Percentiles rank a stretch among this genome's conserved stretches.
Evolutionary conservation across 2,113 vertebrate species (phyloP).

Genomic region (Balaenoptera acutorostrata): DNA sequence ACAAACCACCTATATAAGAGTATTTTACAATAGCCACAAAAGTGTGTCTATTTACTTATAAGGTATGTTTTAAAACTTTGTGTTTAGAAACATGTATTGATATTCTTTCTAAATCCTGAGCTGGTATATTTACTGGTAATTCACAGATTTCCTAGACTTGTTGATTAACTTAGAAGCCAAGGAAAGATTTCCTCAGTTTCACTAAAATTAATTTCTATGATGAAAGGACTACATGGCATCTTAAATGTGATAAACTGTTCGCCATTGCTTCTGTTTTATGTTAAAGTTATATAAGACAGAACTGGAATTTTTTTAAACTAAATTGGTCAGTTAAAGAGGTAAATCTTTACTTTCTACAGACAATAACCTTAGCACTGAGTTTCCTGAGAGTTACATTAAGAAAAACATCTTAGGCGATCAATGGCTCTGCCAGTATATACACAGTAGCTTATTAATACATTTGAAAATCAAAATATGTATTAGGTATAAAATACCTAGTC

Average conservation of each 20-base stretch:
- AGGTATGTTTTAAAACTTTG: slow-evolving; percentile 16
- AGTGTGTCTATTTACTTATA: background rate
- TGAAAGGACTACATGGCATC: background rate
- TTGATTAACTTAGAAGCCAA: background rate
- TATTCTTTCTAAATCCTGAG: slow-evolving; percentile 15
- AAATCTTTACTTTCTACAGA: background rate
- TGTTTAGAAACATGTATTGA: background rate
- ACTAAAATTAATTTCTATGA: slow-evolving; percentile 21
- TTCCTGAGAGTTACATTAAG: background rate
- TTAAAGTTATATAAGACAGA: background rate
- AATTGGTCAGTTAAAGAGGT: background rate
- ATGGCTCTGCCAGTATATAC: background rate
- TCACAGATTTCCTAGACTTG: slow-evolving; percentile 21
- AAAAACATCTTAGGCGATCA: background rate
- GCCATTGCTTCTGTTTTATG: slow-evolving; percentile 8
- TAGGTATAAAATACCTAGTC: background rate
- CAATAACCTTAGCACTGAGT: background rate
- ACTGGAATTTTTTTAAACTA: background rate
- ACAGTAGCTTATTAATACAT: background rate
- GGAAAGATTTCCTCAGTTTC: background rate
- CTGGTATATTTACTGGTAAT: background rate
- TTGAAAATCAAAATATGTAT: background rate
- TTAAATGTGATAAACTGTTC: background rate
- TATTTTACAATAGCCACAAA: background rate
- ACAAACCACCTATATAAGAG: background rate